A percentile compares a stretch with the other conserved stretches of the same genome.
Conservation (phyloP, 2,888 invertebrate genomes). For the Eupithecia abbreviata region DNA sequence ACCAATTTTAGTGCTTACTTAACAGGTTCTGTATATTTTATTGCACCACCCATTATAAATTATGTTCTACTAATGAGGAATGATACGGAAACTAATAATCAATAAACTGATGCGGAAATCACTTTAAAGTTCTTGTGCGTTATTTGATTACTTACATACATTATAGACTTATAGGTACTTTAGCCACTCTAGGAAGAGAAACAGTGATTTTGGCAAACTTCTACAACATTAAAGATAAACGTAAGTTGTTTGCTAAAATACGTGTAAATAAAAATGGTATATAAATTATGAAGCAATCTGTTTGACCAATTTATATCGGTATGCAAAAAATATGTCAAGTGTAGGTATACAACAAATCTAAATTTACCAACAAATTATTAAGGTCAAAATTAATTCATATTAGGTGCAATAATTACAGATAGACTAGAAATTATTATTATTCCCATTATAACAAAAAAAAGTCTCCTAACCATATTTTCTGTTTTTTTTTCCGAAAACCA, state of each 20-base stretch:
- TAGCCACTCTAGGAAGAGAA: not conserved
- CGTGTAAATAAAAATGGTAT: too few relatives aligned
- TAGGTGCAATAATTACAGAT: too few relatives aligned
- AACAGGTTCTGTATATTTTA: conserved; percentile 6
- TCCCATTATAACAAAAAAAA: not conserved
- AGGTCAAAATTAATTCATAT: too few relatives aligned
- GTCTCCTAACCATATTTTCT: not conserved
- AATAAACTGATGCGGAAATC: not conserved
- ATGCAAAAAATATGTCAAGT: too few relatives aligned
- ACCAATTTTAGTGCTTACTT: not conserved
- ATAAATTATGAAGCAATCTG: too few relatives aligned
- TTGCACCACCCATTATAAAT: conserved; percentile 3
- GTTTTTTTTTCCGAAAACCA: not conserved
- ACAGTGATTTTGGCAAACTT: not conserved
- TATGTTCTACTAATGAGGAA: not conserved
- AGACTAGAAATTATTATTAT: too few relatives aligned
- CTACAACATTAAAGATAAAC: not conserved
- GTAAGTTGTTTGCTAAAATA: too few relatives aligned
- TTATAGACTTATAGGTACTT: too few relatives aligned
- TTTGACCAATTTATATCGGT: too few relatives aligned
- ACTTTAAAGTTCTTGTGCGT: not conserved
- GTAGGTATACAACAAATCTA: too few relatives aligned
- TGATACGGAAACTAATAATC: not conserved
- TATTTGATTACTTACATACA: too few relatives aligned
- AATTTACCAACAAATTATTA: too few relatives aligned